Evolutionary conservation across 1,140 invertebrate genomes (phyloP).

Genomic region (Pteromalus puparum): DNA sequence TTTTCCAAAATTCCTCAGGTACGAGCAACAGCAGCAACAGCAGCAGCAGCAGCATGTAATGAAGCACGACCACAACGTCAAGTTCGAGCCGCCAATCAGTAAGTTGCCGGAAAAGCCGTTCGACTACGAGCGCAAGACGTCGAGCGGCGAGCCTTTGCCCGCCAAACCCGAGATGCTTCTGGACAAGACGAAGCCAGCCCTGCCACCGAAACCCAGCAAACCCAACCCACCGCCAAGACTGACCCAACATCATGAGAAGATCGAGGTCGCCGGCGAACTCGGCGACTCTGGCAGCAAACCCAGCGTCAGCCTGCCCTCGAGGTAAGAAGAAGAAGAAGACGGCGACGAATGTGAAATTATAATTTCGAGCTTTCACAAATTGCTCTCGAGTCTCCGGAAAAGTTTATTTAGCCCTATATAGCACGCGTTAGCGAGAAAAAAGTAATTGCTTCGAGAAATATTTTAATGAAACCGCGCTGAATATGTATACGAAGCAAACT

Average conservation of each 20-base stretch:
- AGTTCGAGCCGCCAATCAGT: constrained; percentile 53
- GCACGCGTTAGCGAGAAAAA: too few species aligned
- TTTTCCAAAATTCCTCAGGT: constrained; percentile 47
- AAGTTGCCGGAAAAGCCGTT: constrained; percentile 61
- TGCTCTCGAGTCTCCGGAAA: too few species aligned
- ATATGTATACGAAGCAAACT: too few species aligned
- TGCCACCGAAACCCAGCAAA: constrained; percentile 73
- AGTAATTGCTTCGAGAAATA: too few species aligned
- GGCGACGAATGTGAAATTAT: background rate
- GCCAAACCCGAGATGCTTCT: constrained; percentile 60
- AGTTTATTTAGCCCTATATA: too few species aligned
- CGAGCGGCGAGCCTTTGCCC: constrained; percentile 60
- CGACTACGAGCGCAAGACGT: constrained; percentile 63
- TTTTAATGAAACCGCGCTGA: too few species aligned
- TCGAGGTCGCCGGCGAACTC: constrained; percentile 60
- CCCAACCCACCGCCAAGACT: constrained; percentile 72
- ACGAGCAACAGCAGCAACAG: constrained; percentile 67
- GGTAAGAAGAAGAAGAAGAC: constrained; percentile 9
- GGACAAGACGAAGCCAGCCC: constrained; percentile 70
- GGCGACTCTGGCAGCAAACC: constrained; percentile 48
- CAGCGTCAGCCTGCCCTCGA: constrained; percentile 16
- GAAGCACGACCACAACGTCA: constrained; percentile 67
- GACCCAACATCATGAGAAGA: constrained; percentile 72
- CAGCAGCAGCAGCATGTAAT: constrained; percentile 66
- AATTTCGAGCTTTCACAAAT: too few species aligned